Evolutionary conservation across 2,888 invertebrate species (phyloP).

Genomic region (Priocnemis perturbator): DNA sequence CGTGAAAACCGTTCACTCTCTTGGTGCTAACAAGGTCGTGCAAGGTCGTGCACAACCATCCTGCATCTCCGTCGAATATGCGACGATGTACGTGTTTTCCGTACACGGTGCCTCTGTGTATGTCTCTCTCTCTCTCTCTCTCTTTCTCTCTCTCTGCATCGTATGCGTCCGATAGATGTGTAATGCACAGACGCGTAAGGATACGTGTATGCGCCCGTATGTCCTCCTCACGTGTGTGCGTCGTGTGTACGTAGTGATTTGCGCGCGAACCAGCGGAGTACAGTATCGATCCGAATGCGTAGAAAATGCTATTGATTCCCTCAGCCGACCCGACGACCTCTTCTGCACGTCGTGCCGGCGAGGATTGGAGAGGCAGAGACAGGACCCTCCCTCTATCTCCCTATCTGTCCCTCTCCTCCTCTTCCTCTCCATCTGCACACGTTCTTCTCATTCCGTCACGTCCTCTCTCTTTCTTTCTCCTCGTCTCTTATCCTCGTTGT

Average conservation of each 20-base stretch:
- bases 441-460: constrained; percentile 32
- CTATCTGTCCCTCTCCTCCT: constrained; percentile 21
- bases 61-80: constrained; percentile 43
- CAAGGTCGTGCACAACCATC: constrained; percentile 56
- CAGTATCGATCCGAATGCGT: constrained; percentile 67
- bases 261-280: constrained; percentile 55
- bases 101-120: background rate
- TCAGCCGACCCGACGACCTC: constrained; percentile 54
- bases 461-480: constrained; percentile 22
- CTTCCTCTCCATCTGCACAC: constrained; percentile 16
- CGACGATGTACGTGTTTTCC: constrained; percentile 13
- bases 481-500: constrained; percentile 17
- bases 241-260: constrained; percentile 36
- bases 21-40: constrained; percentile 59
- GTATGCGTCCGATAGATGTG: background rate
- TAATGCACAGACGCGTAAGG: background rate
- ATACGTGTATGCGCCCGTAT: background rate
- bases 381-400: constrained; percentile 4
- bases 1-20: constrained; percentile 61
- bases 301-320: constrained; percentile 67
- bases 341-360: constrained; percentile 38
- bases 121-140: background rate
- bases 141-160: background rate
- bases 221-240: background rate
- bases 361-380: constrained; percentile 40